Evolutionary conservation across 2,797 vertebrate genomes (phyloP).

Genomic region (Arnoldichthys spilopterus): DNA sequence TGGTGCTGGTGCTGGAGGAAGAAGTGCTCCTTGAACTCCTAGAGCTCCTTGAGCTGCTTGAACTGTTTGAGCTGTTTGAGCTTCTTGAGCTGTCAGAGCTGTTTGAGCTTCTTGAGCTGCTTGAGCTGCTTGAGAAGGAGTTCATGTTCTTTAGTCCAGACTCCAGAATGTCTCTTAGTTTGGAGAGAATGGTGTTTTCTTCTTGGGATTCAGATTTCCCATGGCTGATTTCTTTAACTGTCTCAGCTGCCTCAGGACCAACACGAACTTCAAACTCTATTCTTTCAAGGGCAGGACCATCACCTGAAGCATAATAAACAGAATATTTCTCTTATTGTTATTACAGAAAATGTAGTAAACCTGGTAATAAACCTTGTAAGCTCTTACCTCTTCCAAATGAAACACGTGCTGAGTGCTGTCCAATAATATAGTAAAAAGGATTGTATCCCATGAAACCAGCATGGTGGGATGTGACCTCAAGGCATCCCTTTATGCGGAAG

Average conservation of each 20-base stretch:
- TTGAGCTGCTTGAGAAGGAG: slow-evolving; percentile 64
- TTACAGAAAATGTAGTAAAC: background rate
- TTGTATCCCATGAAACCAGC: slow-evolving; percentile 67
- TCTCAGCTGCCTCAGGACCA: slow-evolving; percentile 78
- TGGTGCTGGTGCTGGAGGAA: slow-evolving; percentile 42
- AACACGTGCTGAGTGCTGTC: slow-evolving; percentile 51
- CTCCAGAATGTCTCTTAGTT: slow-evolving; percentile 77
- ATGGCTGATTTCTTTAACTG: slow-evolving; percentile 68
- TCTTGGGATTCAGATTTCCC: slow-evolving; percentile 55
- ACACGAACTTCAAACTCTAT: slow-evolving; percentile 78
- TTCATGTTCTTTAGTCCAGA: slow-evolving; percentile 56
- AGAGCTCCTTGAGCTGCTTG: slow-evolving; percentile 44
- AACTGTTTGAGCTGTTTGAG: background rate
- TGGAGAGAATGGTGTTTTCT: slow-evolving; percentile 67
- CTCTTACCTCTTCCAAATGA: slow-evolving; percentile 40
- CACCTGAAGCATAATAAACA: slow-evolving; percentile 59
- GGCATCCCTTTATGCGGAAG: slow-evolving; percentile 73
- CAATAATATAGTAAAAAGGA: slow-evolving; percentile 71
- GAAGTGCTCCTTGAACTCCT: slow-evolving; percentile 54
- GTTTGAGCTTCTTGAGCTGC: background rate
- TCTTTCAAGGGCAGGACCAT: slow-evolving; percentile 75
- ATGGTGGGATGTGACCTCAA: slow-evolving; percentile 71
- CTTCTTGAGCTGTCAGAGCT: slow-evolving; percentile 2
- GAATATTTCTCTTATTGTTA: background rate
- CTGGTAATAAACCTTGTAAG: background rate